Evolutionary conservation across 2,113 vertebrate genomes (phyloP).

Genomic region (Ardeotis arabs): DNA sequence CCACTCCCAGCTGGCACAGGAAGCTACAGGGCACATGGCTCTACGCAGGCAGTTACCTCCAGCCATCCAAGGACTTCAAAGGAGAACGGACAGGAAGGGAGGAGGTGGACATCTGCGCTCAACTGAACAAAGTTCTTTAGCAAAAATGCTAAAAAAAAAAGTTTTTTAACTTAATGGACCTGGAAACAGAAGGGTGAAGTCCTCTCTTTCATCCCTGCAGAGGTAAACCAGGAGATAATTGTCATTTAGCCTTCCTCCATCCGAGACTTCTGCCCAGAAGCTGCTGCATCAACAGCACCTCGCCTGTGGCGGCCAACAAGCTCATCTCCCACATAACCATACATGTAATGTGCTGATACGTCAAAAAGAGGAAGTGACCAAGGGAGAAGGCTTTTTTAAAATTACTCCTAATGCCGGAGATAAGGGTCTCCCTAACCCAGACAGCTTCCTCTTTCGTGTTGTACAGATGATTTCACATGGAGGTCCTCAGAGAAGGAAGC

Average conservation of each 20-base stretch:
- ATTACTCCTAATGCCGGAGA: neutral
- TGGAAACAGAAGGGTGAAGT: neutral
- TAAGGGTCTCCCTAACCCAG: neutral
- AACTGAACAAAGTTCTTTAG: neutral
- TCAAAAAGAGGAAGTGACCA: neutral
- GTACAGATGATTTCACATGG: neutral
- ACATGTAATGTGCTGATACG: neutral
- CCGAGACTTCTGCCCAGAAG: neutral
- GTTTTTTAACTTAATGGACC: neutral
- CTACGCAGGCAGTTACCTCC: neutral
- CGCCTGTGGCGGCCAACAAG: neutral
- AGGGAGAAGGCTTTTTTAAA: neutral
- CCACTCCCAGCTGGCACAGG: neutral
- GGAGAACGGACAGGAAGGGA: neutral
- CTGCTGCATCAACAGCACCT: neutral
- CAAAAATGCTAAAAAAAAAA: neutral
- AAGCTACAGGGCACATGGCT: neutral
- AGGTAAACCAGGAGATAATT: neutral
- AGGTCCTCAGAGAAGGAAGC: neutral
- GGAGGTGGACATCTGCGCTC: neutral
- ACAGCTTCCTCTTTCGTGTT: neutral
- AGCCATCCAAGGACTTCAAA: neutral
- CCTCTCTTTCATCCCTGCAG: neutral
- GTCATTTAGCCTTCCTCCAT: neutral
- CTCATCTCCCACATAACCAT: accelerated